phyloP scores from a whole-genome alignment of 2,888 invertebrate genomes.

The Malachius bipustulatus region DNA sequence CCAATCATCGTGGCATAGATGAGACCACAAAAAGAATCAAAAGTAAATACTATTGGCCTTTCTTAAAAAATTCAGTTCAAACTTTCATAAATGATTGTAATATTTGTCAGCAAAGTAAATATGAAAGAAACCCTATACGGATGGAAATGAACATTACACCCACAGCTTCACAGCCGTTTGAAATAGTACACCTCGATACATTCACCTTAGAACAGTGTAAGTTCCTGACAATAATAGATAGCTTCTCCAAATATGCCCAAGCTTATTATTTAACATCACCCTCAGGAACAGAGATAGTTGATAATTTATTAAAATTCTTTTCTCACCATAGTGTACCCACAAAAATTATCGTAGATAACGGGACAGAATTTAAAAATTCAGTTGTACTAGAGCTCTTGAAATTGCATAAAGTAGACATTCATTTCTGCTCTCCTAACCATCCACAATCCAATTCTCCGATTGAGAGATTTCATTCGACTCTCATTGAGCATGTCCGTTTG shows the following conservation, averaged over 20 bases:
- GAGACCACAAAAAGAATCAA: too few relatives aligned
- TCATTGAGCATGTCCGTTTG: too few relatives aligned
- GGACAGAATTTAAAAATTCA: background rate
- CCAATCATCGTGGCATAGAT: too few relatives aligned
- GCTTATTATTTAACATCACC: background rate
- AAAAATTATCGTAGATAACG: background rate
- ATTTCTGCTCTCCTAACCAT: too few relatives aligned
- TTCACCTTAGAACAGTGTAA: background rate
- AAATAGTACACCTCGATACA: background rate
- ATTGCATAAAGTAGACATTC: background rate
- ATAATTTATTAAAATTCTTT: background rate
- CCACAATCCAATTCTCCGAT: too few relatives aligned
- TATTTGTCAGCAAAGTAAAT: conserved; percentile 1
- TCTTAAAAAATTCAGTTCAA: too few relatives aligned
- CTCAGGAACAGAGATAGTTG: too few relatives aligned
- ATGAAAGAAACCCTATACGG: background rate
- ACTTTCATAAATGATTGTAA: too few relatives aligned
- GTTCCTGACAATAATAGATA: background rate
- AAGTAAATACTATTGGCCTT: too few relatives aligned
- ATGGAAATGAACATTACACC: background rate
- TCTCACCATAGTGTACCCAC: background rate
- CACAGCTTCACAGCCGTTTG: background rate
- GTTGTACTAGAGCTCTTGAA: background rate
- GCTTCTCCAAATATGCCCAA: background rate
- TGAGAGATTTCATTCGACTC: too few relatives aligned